Evolutionary conservation across 1,140 invertebrate genomes (phyloP).

Genomic region (Doryteuthis pealeii): DNA sequence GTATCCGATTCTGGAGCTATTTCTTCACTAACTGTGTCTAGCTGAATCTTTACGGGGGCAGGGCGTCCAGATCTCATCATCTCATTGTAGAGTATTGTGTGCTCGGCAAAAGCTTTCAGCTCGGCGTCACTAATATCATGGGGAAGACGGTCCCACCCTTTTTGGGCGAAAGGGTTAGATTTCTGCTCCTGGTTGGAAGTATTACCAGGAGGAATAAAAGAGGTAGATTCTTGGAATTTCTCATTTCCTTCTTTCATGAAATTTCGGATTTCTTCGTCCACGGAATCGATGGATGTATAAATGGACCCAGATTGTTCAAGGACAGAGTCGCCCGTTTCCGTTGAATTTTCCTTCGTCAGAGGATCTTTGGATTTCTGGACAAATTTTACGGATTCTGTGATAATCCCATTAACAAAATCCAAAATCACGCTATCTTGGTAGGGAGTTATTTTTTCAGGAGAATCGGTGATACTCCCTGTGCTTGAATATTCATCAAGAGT

Average conservation of each 20-base stretch:
- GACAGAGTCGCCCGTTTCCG: background rate
- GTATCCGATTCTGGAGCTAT: background rate
- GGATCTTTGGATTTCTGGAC: background rate
- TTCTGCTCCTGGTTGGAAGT: background rate
- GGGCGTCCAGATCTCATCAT: background rate
- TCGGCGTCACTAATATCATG: background rate
- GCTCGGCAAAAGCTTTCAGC: background rate
- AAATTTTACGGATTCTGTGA: background rate
- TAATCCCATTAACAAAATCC: background rate
- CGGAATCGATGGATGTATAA: background rate
- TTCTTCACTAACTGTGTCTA: background rate
- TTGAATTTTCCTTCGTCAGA: background rate
- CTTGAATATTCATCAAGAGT: background rate
- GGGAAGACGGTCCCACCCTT: background rate
- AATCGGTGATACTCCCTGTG: background rate
- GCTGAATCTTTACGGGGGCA: background rate
- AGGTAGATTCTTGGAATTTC: background rate
- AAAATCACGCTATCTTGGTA: background rate
- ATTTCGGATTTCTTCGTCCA: background rate
- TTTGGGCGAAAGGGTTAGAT: background rate
- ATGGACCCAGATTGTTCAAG: background rate
- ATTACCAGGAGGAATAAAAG: background rate
- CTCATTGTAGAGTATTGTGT: background rate
- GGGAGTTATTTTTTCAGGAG: background rate
- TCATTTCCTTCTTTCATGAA: background rate